Evolutionary conservation across 2,113 vertebrate species (phyloP), one percentile per base, ranked within the genome.

Genomic region (Phrynocephalus versicolor): DNA sequence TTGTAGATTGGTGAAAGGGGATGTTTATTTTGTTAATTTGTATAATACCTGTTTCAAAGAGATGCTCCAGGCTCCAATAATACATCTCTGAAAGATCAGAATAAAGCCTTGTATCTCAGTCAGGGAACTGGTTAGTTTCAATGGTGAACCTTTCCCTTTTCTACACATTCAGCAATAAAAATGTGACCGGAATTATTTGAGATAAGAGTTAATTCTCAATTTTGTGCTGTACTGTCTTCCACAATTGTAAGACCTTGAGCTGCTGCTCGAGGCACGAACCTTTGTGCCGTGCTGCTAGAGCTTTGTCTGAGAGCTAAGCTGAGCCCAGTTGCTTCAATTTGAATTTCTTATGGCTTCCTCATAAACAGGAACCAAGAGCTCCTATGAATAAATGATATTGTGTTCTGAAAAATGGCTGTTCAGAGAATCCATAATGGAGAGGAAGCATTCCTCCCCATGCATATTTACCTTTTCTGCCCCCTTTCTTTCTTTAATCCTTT

Each of bases 1-100:
- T 89, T 77, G 70, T 13, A 79, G 4, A n/a, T 55, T 84, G 25
- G 51, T 45, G 79, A 78, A 77, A 9, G 80, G 30, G 51, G 77
- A 87, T 71, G 88, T 76, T 65, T 33, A 82, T 82, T 85, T 87
- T 23, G 25, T 82, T 83, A 64, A 88, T 87, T 76, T 79, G 18
- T 77, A 33, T 55, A 82, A 88, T 55, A 1, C 10, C 58, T 41
- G 35, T 77, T n/a, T 81, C 85, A 16, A 75, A 15, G 90, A 2
- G 12, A 13, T 57, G 6, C 14, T 71, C 1, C 10, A 9, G 73
- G 21, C 67, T 60, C 51, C 65, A 81, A 81, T 85, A 58, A 84
- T 89, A 37, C 18, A 78, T 57, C 62, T 76, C 33, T n/a, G 3
- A 30, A 84, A 58, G 45, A 77, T 45, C 0, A 18, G 82, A 64